These are phyloP conservation scores for Anarhynchus alexandrinus DNA, from an alignment of 2,113 vertebrate genomes.

Conservation along the genomic window DNA sequence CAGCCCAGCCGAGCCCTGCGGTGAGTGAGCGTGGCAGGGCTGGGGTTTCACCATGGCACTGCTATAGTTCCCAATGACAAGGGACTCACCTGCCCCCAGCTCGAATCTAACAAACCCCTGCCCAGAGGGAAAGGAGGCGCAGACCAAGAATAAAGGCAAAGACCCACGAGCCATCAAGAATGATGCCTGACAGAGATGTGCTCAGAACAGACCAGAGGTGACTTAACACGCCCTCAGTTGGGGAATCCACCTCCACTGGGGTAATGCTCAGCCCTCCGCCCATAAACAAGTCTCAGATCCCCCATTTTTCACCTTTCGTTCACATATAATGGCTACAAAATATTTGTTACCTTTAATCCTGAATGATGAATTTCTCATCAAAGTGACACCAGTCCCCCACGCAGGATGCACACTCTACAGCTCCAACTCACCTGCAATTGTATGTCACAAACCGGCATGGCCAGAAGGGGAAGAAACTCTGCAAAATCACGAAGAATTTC, in stretches of 20 bases:
- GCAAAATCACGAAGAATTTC: background rate
- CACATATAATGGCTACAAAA: background rate
- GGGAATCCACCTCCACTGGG: background rate
- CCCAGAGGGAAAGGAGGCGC: fast-evolving
- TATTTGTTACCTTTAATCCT: background rate
- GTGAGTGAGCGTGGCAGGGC: background rate
- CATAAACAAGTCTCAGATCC: background rate
- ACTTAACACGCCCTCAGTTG: background rate
- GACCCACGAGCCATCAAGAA: background rate
- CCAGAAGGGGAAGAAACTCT: background rate
- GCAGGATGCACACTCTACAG: fast-evolving
- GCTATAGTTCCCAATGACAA: fast-evolving
- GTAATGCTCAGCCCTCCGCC: background rate
- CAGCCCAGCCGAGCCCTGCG: fast-evolving
- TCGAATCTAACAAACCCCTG: background rate
- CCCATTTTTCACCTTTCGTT: background rate
- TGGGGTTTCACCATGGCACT: background rate
- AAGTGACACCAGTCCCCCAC: background rate
- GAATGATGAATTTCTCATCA: background rate
- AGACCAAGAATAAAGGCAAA: background rate
- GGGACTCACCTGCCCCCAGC: background rate
- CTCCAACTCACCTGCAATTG: background rate
- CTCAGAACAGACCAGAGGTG: background rate
- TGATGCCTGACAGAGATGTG: fast-evolving
- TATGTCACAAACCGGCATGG: fast-evolving